phyloP scores from a whole-genome alignment of 2,888 invertebrate species.

The Scaptomyza cyrtandrae region DNA sequence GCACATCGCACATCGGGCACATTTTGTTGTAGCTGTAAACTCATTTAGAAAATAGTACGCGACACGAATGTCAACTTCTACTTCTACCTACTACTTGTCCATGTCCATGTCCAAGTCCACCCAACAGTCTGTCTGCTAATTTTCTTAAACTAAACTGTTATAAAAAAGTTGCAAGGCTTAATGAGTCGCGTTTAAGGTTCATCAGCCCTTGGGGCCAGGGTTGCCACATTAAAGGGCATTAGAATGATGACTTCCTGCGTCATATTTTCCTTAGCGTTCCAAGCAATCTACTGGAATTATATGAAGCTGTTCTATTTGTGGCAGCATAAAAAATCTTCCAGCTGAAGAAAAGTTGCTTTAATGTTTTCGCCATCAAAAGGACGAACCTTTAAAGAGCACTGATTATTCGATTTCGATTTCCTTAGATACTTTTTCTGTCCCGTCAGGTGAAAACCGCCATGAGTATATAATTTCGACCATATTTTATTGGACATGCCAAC shows the following conservation, averaged over 20 bases:
- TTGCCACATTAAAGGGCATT: slow-evolving; percentile 20
- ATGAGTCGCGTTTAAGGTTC: slow-evolving; percentile 1
- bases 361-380: background rate
- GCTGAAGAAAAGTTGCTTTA: background rate
- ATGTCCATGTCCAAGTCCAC: no score
- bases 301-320: background rate
- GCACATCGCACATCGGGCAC: slow-evolving; percentile 7
- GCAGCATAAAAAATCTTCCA: background rate
- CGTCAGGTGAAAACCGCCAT: background rate
- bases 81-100: slow-evolving; percentile 1
- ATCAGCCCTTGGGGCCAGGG: slow-evolving; percentile 8
- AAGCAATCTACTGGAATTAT: slow-evolving; percentile 29
- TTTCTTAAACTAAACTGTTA: background rate
- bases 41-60: slow-evolving; percentile 12
- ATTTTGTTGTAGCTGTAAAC: slow-evolving; percentile 30
- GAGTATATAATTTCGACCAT: slow-evolving; percentile 40
- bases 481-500: slow-evolving; percentile 46
- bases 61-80: background rate
- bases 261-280: background rate
- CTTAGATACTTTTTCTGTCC: background rate
- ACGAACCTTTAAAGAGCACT: background rate
- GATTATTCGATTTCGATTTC: background rate
- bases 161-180: slow-evolving; percentile 8
- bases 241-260: background rate
- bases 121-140: background rate